Evolutionary conservation across 2,113 vertebrate species (phyloP).

Genomic region (Clupea harengus): DNA sequence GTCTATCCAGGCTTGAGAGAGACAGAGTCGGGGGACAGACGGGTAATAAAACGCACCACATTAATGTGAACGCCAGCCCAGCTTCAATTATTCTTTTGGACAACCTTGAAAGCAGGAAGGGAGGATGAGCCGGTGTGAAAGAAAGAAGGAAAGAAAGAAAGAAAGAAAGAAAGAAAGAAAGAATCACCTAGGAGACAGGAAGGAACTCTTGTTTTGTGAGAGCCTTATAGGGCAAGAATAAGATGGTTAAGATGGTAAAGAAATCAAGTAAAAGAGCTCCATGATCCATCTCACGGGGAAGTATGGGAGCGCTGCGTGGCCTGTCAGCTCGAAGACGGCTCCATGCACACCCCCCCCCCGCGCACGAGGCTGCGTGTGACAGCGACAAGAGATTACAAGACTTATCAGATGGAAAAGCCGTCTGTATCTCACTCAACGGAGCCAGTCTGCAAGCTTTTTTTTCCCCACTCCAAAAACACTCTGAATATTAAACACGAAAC

Average conservation of each 20-base stretch:
- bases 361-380: neutral
- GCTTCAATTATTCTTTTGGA: conserved; percentile 35
- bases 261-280: neutral
- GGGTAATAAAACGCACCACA: conserved; percentile 39
- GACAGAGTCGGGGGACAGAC: conserved; percentile 9
- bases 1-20: conserved; percentile 23
- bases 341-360: neutral
- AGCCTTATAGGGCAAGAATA: neutral
- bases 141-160: neutral
- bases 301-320: neutral
- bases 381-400: neutral
- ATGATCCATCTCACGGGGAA: neutral
- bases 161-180: neutral
- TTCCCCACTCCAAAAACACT: neutral
- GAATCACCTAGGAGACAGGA: neutral
- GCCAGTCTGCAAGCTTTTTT: neutral
- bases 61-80: conserved; percentile 32
- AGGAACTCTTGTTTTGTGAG: neutral
- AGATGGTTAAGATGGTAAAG: neutral
- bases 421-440: neutral
- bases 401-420: neutral
- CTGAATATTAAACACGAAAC: neutral
- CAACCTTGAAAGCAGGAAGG: conserved; percentile 42
- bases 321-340: neutral
- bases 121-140: neutral